Percentiles rank a stretch among this genome's conserved stretches.
phyloP scores from a whole-genome alignment of 2,888 invertebrate genomes.

The Sinelater perroti region DNA sequence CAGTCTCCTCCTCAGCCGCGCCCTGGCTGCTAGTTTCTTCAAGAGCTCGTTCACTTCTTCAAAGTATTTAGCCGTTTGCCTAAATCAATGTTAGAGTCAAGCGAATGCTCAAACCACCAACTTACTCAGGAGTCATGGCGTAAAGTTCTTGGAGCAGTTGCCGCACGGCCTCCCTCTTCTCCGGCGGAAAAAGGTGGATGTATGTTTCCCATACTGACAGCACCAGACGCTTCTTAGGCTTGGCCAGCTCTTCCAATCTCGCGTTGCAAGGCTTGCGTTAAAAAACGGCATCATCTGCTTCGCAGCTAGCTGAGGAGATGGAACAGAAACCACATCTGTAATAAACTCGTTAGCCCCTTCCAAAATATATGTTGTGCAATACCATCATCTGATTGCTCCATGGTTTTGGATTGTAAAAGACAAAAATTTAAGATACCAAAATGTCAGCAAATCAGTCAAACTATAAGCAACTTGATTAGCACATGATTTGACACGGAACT shows the following conservation, averaged over 20 bases:
- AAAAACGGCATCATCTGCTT: too few species aligned
- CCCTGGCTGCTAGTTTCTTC: slow-evolving; percentile 38
- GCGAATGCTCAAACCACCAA: background rate
- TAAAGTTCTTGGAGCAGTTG: slow-evolving; percentile 63
- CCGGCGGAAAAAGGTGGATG: slow-evolving; percentile 61
- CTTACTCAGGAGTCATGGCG: slow-evolving; percentile 56
- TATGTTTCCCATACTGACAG: slow-evolving; percentile 66
- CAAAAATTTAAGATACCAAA: too few species aligned
- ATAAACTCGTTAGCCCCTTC: too few species aligned
- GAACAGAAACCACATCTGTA: too few species aligned
- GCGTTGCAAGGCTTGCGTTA: slow-evolving; percentile 43
- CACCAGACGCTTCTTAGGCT: slow-evolving; percentile 63
- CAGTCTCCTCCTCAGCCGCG: slow-evolving; percentile 45
- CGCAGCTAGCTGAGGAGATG: too few species aligned
- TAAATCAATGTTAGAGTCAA: slow-evolving; percentile 42
- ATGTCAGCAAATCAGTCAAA: too few species aligned
- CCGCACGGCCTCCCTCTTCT: slow-evolving; percentile 64
- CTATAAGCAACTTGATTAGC: too few species aligned
- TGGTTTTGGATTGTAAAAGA: background rate
- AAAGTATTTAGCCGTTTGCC: slow-evolving; percentile 69
- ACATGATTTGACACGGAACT: background rate
- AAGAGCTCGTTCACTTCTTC: slow-evolving; percentile 56
- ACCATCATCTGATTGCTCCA: background rate
- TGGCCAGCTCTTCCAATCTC: slow-evolving; percentile 64
- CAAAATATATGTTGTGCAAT: too few species aligned